Evolutionary conservation across 2,888 invertebrate species (phyloP), one percentile per base, ranked within the genome.

Genomic region (Rapana venosa): DNA sequence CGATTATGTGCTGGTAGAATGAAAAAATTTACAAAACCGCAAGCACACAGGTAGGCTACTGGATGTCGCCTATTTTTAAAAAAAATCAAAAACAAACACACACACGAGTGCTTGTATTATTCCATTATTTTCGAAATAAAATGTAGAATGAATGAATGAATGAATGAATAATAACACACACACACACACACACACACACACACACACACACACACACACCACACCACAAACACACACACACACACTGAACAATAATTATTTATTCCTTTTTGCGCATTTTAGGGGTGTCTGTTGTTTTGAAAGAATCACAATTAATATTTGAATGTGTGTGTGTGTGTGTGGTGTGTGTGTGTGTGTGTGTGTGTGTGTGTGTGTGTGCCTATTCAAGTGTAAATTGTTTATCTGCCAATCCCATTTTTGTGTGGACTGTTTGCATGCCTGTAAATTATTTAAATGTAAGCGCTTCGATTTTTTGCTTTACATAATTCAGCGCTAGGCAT

Each of bases 101-200:
- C 70, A 70, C 70, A 70, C 70, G 26, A 13, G 22, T 5, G 22
- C 70, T 20, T 5, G 70, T 26, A 70, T n/a, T n/a, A n/a, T n/a
- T n/a, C n/a, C n/a, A n/a, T n/a, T n/a, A n/a, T n/a, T n/a, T n/a
- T n/a, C n/a, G n/a, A n/a, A n/a, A n/a, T n/a, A n/a, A n/a, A n/a
- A n/a, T n/a, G n/a, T n/a, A n/a, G n/a, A n/a, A n/a, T n/a, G n/a
- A n/a, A n/a, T n/a, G n/a, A n/a, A n/a, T n/a, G n/a, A n/a, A n/a
- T n/a, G n/a, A n/a, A n/a, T n/a, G n/a, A n/a, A n/a, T n/a, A n/a
- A n/a, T n/a, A n/a, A n/a, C 70, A 22, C 70, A 70, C 70, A 22
- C 85, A 85, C 56, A n/a, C 85, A 47, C 85, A 85, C 85, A 85
- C 85, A 85, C 85, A 56, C 85, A 85, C 85, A 85, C 85, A 85